Conservation (phyloP, 2,797 vertebrate genomes). For the Phylloscopus collybita region DNA sequence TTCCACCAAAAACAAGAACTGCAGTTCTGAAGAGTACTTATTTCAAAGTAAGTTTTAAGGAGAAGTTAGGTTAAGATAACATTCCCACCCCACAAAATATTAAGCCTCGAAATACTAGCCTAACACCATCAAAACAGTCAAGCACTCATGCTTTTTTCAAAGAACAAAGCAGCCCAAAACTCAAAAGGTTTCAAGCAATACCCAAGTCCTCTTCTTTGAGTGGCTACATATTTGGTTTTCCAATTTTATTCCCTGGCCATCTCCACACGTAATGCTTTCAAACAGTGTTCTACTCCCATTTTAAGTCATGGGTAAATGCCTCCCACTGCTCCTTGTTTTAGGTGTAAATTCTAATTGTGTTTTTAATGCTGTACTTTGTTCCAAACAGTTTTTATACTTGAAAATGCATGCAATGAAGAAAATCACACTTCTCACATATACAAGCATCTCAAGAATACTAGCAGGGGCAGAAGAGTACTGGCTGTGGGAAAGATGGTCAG, state of each 20-base stretch:
- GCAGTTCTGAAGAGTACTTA: background rate
- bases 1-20: constrained; percentile 40
- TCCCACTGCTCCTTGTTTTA: background rate
- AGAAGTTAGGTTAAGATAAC: constrained; percentile 34
- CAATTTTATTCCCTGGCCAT: background rate
- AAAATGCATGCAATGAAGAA: background rate
- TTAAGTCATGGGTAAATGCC: background rate
- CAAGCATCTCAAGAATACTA: background rate
- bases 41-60: background rate
- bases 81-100: constrained; percentile 1
- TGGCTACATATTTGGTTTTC: background rate
- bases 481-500: background rate
- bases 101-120: background rate
- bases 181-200: background rate
- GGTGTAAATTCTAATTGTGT: background rate
- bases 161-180: background rate
- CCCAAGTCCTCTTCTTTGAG: background rate
- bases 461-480: background rate
- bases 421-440: background rate
- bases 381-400: background rate
- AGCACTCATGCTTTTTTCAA: background rate
- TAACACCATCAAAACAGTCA: background rate
- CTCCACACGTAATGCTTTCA: background rate
- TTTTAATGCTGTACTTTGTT: background rate
- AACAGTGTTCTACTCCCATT: background rate